A percentile compares a stretch with the other conserved stretches of the same genome.
These are phyloP conservation scores for Trichogramma pretiosum DNA, from an alignment of 1,140 invertebrate species.

Conservation along the genomic window DNA sequence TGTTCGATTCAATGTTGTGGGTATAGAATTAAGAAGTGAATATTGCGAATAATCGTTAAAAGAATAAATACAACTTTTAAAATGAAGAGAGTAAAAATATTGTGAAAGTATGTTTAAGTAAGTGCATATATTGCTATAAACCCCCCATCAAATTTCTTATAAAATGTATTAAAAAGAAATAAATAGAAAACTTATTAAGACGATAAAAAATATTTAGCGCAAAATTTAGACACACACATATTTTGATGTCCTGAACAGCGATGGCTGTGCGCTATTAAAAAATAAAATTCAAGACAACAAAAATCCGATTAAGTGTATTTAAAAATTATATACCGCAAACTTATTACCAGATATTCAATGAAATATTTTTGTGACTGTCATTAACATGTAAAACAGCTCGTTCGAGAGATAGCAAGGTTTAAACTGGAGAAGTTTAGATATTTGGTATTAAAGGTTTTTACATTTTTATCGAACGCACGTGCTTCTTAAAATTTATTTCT, in stretches of 20 bases:
- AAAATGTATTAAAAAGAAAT: conserved; percentile 18
- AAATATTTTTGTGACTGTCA: conserved; percentile 43
- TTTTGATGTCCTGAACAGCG: background rate
- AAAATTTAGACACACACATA: background rate
- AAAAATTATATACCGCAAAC: conserved; percentile 16
- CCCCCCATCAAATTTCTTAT: conserved; percentile 15
- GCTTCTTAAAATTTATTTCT: conserved; percentile 12
- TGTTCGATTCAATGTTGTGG: too few species aligned
- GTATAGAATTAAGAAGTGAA: too few species aligned
- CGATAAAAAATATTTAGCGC: conserved; percentile 9
- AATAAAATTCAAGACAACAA: conserved; percentile 11
- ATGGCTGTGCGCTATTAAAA: background rate
- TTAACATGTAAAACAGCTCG: conserved; percentile 22
- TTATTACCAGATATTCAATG: conserved; percentile 24
- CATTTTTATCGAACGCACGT: conserved; percentile 15
- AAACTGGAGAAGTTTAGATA: background rate
- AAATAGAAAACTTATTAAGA: conserved; percentile 13
- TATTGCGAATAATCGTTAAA: too few species aligned
- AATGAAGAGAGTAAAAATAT: background rate
- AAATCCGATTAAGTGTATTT: conserved; percentile 16
- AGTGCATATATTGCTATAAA: conserved; percentile 18
- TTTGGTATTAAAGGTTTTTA: conserved; percentile 2
- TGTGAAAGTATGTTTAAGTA: conserved; percentile 15
- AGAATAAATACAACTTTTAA: conserved; percentile 9
- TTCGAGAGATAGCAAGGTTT: conserved; percentile 15